phyloP scores from a whole-genome alignment of 1,140 invertebrate species.

The Drosophila melanica region DNA sequence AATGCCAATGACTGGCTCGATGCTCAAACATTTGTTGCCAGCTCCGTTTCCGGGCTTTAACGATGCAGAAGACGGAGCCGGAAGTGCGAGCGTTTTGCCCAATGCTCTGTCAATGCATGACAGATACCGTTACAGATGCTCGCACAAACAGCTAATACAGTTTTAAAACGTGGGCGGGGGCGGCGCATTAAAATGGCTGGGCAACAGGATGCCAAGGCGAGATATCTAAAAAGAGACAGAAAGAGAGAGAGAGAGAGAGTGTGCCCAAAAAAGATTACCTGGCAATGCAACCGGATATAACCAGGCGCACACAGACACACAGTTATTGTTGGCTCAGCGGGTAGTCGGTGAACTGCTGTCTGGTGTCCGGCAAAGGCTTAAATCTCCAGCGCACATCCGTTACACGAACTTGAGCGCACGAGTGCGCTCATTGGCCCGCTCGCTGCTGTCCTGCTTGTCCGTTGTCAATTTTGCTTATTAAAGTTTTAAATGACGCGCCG shows the following conservation, averaged over 20 bases:
- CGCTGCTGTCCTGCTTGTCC: conserved; percentile 43
- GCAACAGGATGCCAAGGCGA: conserved; percentile 43
- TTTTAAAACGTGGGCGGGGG: conserved; percentile 61
- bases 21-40: conserved; percentile 11
- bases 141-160: conserved; percentile 64
- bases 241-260: conserved; percentile 14
- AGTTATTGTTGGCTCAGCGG: background rate
- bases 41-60: conserved; percentile 71
- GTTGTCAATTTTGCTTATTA: conserved; percentile 80
- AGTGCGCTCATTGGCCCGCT: conserved; percentile 52
- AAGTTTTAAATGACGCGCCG: conserved; percentile 81
- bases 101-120: conserved; percentile 57
- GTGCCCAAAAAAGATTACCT: conserved; percentile 76
- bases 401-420: conserved; percentile 79
- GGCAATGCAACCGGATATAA: conserved; percentile 79
- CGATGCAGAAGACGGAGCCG: conserved; percentile 62
- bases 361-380: conserved; percentile 59
- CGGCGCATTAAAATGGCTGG: conserved; percentile 65
- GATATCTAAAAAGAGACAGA: conserved; percentile 1
- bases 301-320: conserved; percentile 9
- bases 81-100: conserved; percentile 73
- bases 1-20: conserved; percentile 1
- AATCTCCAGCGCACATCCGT: conserved; percentile 79
- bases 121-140: conserved; percentile 48
- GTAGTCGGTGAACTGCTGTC: background rate